Percentiles rank a stretch among this genome's conserved stretches.
Evolutionary conservation across 2,113 vertebrate genomes (phyloP).

Genomic region (Myiozetetes cayanensis): DNA sequence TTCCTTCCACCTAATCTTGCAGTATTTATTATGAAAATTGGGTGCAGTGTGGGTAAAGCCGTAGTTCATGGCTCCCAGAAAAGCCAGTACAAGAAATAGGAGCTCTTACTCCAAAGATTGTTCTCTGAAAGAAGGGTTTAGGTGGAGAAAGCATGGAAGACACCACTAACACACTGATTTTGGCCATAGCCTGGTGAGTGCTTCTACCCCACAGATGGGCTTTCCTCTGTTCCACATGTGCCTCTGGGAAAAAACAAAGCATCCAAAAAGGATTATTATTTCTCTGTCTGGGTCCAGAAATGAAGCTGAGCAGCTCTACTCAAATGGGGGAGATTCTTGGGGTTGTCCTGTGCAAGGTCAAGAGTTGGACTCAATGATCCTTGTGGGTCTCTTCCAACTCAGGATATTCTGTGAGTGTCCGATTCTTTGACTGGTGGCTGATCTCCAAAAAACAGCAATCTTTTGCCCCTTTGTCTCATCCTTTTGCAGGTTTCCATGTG

Average conservation of each 20-base stretch:
- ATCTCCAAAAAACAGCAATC: background rate
- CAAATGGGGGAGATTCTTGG: background rate
- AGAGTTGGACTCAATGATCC: background rate
- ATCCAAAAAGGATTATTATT: background rate
- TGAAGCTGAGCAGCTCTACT: background rate
- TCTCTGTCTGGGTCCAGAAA: background rate
- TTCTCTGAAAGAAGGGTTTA: background rate
- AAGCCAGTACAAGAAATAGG: background rate
- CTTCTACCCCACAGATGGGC: background rate
- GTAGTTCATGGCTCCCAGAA: background rate
- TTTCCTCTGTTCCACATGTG: background rate
- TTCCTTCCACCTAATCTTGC: background rate
- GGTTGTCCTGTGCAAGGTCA: background rate
- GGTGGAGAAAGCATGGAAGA: background rate
- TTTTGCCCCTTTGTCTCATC: background rate
- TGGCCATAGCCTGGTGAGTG: background rate
- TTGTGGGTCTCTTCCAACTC: background rate
- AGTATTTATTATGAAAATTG: background rate
- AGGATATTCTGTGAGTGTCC: background rate
- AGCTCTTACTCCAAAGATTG: background rate
- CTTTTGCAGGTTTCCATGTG: background rate
- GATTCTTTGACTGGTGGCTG: background rate
- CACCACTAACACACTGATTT: accelerated
- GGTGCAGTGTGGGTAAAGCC: background rate
- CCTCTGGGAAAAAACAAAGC: background rate